Evolutionary conservation across 2,888 invertebrate species (phyloP).

Genomic region (Megastigmus dorsalis): DNA sequence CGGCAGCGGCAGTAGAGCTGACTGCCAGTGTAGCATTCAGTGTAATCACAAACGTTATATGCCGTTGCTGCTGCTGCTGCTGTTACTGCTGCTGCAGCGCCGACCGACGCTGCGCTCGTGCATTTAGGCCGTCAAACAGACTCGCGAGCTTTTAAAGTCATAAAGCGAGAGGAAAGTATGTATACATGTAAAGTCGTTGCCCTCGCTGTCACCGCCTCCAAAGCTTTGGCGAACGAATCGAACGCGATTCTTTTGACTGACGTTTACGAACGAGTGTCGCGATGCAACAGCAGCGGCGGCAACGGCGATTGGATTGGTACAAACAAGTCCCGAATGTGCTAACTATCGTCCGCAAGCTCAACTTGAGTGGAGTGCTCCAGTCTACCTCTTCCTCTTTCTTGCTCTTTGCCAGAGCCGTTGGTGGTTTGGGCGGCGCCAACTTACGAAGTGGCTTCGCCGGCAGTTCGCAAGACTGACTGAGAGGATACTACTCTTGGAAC

Average conservation of each 20-base stretch:
- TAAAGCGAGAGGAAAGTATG: background rate
- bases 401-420: background rate
- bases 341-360: slow-evolving; percentile 36
- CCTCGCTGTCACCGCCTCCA: too few relatives aligned
- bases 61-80: background rate
- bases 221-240: background rate
- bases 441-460: slow-evolving; percentile 61
- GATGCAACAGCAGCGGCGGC: too few relatives aligned
- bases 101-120: background rate
- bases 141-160: background rate
- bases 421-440: slow-evolving; percentile 49
- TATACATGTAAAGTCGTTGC: background rate
- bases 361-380: too few relatives aligned
- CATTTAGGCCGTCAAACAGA: slow-evolving; percentile 36
- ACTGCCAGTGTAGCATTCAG: slow-evolving; percentile 14
- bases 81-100: background rate
- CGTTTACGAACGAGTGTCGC: too few relatives aligned
- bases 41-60: slow-evolving; percentile 35
- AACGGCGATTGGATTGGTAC: background rate
- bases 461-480: slow-evolving; percentile 56
- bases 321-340: background rate
- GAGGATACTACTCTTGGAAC: slow-evolving; percentile 42
- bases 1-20: too few relatives aligned
- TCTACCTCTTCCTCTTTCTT: background rate
- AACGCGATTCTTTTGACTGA: background rate